Evolutionary conservation across 2,113 vertebrate genomes (phyloP).

Genomic region (Serinus canaria): DNA sequence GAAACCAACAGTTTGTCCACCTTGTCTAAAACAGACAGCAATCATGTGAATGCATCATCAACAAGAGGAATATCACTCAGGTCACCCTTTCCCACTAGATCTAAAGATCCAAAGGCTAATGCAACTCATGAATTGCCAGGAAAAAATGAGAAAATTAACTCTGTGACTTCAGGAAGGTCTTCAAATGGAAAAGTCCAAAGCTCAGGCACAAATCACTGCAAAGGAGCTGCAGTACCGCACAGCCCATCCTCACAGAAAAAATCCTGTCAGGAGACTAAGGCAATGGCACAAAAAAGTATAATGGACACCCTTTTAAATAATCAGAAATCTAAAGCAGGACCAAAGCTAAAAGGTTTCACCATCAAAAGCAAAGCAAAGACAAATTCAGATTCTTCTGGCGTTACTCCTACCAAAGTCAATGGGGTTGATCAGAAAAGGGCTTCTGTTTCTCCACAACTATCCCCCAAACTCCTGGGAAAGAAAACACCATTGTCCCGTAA

Average conservation of each 20-base stretch:
- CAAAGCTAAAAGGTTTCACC: constrained; percentile 79
- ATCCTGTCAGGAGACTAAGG: constrained; percentile 59
- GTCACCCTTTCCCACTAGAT: constrained; percentile 55
- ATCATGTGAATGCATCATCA: neutral
- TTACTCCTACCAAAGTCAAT: constrained; percentile 29
- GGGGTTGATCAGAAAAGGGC: constrained; percentile 66
- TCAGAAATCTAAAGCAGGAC: constrained; percentile 67
- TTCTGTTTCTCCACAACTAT: constrained; percentile 62
- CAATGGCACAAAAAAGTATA: constrained; percentile 56
- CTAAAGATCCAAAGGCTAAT: constrained; percentile 71
- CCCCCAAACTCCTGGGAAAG: constrained; percentile 68
- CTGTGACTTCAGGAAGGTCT: constrained; percentile 29
- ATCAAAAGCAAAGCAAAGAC: constrained; percentile 77
- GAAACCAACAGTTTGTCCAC: neutral
- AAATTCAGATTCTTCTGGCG: constrained; percentile 44
- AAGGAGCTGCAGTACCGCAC: constrained; percentile 23
- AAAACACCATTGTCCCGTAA: constrained; percentile 18
- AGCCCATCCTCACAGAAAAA: constrained; percentile 59
- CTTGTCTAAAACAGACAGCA: constrained; percentile 33
- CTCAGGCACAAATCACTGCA: constrained; percentile 50
- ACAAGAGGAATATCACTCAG: constrained; percentile 63
- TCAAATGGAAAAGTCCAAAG: constrained; percentile 61
- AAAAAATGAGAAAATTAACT: constrained; percentile 58
- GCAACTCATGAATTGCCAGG: neutral
- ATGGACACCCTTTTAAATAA: constrained; percentile 67